Evolutionary conservation across 2,113 vertebrate genomes (phyloP).

Genomic region (Phalacrocorax brasilianus): DNA sequence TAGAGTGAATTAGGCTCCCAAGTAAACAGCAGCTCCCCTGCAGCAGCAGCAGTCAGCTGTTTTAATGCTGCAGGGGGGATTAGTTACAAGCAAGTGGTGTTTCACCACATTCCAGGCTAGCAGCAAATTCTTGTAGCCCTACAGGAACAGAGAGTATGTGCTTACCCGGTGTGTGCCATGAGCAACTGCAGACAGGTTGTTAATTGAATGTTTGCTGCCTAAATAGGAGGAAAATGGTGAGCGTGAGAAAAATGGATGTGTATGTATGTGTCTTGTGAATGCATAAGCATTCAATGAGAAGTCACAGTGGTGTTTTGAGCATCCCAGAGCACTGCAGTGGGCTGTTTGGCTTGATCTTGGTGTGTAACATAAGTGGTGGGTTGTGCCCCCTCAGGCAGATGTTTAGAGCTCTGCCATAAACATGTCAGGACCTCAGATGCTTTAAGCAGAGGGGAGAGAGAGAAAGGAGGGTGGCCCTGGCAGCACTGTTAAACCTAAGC

Average conservation of each 20-base stretch:
- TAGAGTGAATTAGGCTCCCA: neutral
- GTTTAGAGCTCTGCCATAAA: neutral
- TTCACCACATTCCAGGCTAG: neutral
- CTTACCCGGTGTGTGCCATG: neutral
- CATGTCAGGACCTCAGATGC: neutral
- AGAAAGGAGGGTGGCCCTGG: neutral
- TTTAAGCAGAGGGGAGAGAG: neutral
- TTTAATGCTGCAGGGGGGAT: neutral
- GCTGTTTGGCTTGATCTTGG: neutral
- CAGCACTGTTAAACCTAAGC: neutral
- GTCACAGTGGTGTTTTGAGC: fast-evolving
- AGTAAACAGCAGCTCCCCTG: neutral
- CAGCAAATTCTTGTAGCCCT: neutral
- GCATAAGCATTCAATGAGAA: neutral
- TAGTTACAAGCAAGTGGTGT: neutral
- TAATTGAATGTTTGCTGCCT: neutral
- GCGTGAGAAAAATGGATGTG: neutral
- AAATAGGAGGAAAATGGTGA: neutral
- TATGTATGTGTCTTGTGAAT: neutral
- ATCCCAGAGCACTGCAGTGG: neutral
- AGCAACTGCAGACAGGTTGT: neutral
- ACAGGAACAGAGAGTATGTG: neutral
- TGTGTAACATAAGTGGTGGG: too few species aligned
- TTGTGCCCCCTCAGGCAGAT: neutral
- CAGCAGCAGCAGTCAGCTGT: neutral